Percentiles rank a stretch among this genome's conserved stretches.
Evolutionary conservation across 2,888 invertebrate species (phyloP).

Genomic region (Ormyrus pomaceus): DNA sequence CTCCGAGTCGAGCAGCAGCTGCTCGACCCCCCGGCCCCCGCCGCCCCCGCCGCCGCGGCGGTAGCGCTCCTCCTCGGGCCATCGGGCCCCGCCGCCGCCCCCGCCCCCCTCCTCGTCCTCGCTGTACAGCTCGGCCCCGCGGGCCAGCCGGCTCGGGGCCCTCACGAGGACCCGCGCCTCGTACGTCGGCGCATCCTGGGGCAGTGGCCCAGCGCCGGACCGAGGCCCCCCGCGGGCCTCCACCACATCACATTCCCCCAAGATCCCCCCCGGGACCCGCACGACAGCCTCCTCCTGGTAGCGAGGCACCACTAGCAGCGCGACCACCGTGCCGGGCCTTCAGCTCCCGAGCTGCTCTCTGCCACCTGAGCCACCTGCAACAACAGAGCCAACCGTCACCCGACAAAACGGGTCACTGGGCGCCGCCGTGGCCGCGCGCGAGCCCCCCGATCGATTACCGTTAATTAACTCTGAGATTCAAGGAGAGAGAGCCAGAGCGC

Average conservation of each 20-base stretch:
- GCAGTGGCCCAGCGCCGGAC: conserved; percentile 59
- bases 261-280: conserved; percentile 66
- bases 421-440: not conserved
- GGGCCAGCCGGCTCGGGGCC: conserved; percentile 68
- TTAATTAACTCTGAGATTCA: conserved; percentile 61
- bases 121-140: conserved; percentile 74
- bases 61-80: conserved; percentile 21
- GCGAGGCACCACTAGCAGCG: conserved; percentile 60
- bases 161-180: conserved; percentile 69
- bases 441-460: conserved; percentile 59
- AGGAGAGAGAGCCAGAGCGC: conserved; percentile 32
- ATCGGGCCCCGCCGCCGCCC: conserved; percentile 68
- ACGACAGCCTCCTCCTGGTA: conserved; percentile 65
- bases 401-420: conserved; percentile 51
- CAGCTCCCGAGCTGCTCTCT: not conserved
- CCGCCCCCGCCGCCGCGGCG: conserved; percentile 62
- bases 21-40: conserved; percentile 64
- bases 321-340: conserved; percentile 56
- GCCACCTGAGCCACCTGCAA: not conserved
- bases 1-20: conserved; percentile 75
- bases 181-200: conserved; percentile 51
- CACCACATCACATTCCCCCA: conserved; percentile 73
- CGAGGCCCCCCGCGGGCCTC: conserved; percentile 68
- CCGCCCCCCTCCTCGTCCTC: conserved; percentile 72
- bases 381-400: no score